Percentiles rank a stretch among this genome's conserved stretches.
phyloP scores from a whole-genome alignment of 1,140 invertebrate species.

The Aphaenogaster ashmeadi region DNA sequence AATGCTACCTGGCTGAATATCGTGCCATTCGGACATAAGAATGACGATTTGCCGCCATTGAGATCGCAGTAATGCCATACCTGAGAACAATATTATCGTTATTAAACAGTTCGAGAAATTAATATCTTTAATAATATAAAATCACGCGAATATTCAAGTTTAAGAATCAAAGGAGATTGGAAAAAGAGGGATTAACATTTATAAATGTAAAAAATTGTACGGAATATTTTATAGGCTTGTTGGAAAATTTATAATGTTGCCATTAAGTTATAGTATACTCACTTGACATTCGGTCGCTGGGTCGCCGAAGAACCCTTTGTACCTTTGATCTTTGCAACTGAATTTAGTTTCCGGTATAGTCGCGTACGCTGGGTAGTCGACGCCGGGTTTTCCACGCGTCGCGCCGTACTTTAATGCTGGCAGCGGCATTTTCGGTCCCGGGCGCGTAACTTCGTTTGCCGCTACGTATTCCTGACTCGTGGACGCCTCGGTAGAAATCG shows the following conservation, averaged over 20 bases:
- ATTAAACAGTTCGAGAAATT: not conserved
- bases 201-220: not conserved
- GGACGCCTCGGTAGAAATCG: slow-evolving; percentile 69
- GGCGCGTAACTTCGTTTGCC: slow-evolving; percentile 60
- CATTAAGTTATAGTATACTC: slow-evolving; percentile 59
- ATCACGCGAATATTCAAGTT: not conserved
- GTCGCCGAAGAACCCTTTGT: slow-evolving; percentile 97
- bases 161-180: not conserved
- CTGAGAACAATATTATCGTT: slow-evolving; percentile 85
- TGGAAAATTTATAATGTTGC: not conserved
- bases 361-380: slow-evolving; percentile 94
- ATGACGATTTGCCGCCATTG: slow-evolving; percentile 96
- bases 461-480: slow-evolving; percentile 54
- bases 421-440: slow-evolving; percentile 68
- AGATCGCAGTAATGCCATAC: slow-evolving; percentile 97
- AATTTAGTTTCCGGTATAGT: slow-evolving; percentile 93
- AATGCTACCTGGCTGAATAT: slow-evolving; percentile 95
- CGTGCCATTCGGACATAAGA: slow-evolving; percentile 96
- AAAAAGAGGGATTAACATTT: not conserved
- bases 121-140: not conserved
- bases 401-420: slow-evolving; percentile 87
- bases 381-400: slow-evolving; percentile 92
- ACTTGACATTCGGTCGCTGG: slow-evolving; percentile 95
- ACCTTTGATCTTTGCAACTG: slow-evolving; percentile 94
- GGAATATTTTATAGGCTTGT: not conserved